These are phyloP conservation scores for Tamias sibiricus DNA, from an alignment of 2,113 vertebrate species.

Conservation along the genomic window DNA sequence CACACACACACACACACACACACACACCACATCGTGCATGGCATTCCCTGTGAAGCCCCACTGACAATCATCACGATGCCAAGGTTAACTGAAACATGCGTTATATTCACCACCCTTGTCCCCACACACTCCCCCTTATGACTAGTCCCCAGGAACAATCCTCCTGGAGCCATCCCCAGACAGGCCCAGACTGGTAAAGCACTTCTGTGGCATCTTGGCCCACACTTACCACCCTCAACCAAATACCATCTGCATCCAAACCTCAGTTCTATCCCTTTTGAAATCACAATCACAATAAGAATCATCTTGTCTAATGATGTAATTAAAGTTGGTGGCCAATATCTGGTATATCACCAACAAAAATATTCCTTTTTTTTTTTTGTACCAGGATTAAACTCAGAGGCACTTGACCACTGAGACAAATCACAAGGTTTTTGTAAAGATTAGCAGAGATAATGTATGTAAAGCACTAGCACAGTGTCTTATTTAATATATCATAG, in stretches of 20 bases:
- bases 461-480: conserved; percentile 29
- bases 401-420: too few relatives aligned
- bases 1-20: not conserved
- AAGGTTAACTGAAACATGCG: not conserved
- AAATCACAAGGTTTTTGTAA: conserved; percentile 36
- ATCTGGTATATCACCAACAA: not conserved
- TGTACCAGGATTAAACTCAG: too few relatives aligned
- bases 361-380: not conserved
- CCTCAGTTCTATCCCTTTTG: not conserved
- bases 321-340: not conserved
- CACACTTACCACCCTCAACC: not conserved
- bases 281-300: conserved; percentile 33
- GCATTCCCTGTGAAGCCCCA: not conserved
- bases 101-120: not conserved
- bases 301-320: not conserved
- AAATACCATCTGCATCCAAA: not conserved
- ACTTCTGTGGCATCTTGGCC: not conserved
- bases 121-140: too few relatives aligned
- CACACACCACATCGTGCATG: not conserved
- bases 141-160: not conserved
- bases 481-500: conserved; percentile 72
- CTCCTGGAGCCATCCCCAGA: not conserved
- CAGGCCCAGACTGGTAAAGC: not conserved
- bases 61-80: too few relatives aligned
- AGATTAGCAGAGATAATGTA: conserved; percentile 43